Evolutionary conservation across 1,140 invertebrate species (phyloP).

Genomic region (Saxidomus purpurata): DNA sequence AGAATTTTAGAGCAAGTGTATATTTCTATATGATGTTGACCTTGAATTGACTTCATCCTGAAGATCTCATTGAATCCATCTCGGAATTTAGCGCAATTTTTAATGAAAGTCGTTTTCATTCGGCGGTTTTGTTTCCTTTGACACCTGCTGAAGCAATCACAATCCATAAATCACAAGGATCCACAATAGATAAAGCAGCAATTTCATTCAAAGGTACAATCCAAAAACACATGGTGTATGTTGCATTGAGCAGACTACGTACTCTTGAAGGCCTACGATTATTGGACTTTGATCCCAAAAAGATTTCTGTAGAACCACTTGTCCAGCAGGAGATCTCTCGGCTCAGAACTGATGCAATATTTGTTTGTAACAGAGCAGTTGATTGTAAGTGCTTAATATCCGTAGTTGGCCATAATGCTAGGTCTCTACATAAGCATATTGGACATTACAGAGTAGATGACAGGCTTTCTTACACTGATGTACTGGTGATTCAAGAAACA

Average conservation of each 20-base stretch:
- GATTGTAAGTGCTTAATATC: background rate
- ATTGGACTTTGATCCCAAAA: conserved; percentile 39
- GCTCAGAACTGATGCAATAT: background rate
- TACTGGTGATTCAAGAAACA: conserved; percentile 43
- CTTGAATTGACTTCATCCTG: no score
- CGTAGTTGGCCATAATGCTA: conserved; percentile 1
- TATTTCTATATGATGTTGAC: no score
- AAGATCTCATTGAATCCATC: no score
- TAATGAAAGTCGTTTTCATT: no score
- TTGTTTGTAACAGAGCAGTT: background rate
- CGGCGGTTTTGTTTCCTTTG: conserved; percentile 62
- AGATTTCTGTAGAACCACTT: conserved; percentile 38
- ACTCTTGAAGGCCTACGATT: conserved; percentile 29
- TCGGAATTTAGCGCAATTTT: no score
- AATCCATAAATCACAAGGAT: conserved; percentile 57
- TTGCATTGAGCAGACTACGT: conserved; percentile 49
- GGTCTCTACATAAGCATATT: conserved; percentile 41
- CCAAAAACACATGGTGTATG: conserved; percentile 60
- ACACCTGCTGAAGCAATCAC: conserved; percentile 52
- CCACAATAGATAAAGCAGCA: conserved; percentile 46
- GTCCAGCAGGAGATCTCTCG: conserved; percentile 41
- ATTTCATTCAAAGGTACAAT: conserved; percentile 45
- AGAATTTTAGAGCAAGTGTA: no score
- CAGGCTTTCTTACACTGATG: background rate
- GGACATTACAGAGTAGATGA: background rate